phyloP scores from a whole-genome alignment of 2,888 invertebrate species.

The Apodemia duryi region DNA sequence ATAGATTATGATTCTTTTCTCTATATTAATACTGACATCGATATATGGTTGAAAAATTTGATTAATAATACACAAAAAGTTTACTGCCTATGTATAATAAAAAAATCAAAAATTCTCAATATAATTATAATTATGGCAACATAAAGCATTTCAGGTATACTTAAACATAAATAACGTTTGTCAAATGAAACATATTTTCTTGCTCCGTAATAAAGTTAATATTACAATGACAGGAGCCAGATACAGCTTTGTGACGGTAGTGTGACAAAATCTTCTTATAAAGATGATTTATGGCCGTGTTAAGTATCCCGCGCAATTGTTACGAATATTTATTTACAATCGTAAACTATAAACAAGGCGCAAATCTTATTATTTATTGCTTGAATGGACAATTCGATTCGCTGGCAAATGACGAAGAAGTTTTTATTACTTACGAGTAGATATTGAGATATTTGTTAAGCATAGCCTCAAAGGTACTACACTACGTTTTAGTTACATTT shows the following conservation, averaged over 20 bases:
- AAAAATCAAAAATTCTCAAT: neutral
- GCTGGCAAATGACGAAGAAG: constrained; percentile 35
- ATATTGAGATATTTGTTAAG: constrained; percentile 10
- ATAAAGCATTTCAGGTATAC: neutral
- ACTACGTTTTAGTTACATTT: neutral
- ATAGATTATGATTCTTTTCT: too few species aligned
- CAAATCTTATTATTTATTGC: constrained; percentile 76
- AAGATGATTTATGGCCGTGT: constrained; percentile 74
- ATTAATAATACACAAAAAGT: neutral
- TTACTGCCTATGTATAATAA: neutral
- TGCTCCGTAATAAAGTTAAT: constrained; percentile 44
- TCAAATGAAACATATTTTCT: neutral
- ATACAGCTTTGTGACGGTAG: constrained; percentile 55
- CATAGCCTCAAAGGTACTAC: neutral
- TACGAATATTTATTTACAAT: constrained; percentile 75
- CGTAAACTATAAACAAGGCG: constrained; percentile 75
- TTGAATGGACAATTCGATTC: constrained; percentile 70
- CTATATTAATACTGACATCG: too few species aligned
- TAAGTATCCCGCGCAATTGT: constrained; percentile 77
- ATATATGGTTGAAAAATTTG: too few species aligned
- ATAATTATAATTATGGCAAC: neutral
- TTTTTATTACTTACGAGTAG: constrained; percentile 39
- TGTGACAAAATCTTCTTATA: constrained; percentile 77
- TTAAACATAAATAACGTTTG: neutral
- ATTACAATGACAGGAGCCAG: constrained; percentile 38